Conservation (phyloP, 2,113 vertebrate species). For the Cacatua alba region DNA sequence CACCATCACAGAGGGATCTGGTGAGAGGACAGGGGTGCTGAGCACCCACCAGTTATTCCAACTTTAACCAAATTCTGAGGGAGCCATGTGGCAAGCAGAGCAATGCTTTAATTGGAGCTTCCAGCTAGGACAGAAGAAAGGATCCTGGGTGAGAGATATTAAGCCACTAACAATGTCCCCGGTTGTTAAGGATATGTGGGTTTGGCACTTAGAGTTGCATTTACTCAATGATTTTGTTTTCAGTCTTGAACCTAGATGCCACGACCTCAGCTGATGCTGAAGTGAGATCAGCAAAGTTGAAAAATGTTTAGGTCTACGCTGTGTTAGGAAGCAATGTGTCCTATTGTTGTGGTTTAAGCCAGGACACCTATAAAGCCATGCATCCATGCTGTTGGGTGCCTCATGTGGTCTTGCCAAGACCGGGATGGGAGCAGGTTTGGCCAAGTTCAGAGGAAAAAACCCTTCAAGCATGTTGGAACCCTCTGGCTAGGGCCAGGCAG, state of each 20-base stretch:
- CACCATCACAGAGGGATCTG: neutral
- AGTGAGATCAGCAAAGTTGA: neutral
- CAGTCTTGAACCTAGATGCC: neutral
- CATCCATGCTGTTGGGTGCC: neutral
- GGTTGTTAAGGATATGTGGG: neutral
- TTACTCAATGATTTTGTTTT: neutral
- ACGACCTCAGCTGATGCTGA: neutral
- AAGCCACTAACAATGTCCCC: neutral
- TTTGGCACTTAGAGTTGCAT: neutral
- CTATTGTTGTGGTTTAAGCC: neutral
- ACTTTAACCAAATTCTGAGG: neutral
- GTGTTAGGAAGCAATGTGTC: neutral
- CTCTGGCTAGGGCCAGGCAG: neutral
- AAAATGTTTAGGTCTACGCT: neutral
- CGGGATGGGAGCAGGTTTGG: neutral
- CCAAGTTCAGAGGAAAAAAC: neutral
- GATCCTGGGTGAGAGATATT: neutral
- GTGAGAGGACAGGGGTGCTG: neutral
- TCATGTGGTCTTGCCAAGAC: neutral
- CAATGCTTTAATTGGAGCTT: neutral
- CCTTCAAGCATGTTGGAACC: neutral
- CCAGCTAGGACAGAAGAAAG: neutral
- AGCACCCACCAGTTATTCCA: neutral
- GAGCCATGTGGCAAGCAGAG: neutral
- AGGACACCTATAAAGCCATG: neutral